These are phyloP conservation scores for Thryonomys swinderianus DNA, from an alignment of 2,113 vertebrate genomes.

Conservation along the genomic window DNA sequence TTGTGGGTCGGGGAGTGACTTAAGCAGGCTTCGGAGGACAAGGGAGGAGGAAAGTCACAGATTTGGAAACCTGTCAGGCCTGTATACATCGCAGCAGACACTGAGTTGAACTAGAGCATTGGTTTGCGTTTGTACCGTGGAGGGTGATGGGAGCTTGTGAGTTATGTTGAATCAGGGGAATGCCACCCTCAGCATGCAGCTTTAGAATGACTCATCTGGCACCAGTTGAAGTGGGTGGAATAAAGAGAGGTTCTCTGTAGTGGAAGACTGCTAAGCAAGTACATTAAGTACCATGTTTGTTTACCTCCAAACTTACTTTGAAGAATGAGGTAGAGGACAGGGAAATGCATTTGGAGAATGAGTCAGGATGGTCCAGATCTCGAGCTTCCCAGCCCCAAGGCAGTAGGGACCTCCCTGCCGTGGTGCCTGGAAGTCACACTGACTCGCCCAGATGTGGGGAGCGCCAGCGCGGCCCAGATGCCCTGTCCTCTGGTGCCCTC, in stretches of 20 bases:
- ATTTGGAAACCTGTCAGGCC: neutral
- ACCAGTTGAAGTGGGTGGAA: neutral
- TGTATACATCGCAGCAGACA: neutral
- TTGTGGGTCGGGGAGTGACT: neutral
- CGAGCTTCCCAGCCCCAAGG: neutral
- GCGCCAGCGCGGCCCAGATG: neutral
- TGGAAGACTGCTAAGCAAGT: neutral
- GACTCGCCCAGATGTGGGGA: too few relatives aligned
- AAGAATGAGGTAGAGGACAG: neutral
- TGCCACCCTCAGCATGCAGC: neutral
- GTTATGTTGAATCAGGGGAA: neutral
- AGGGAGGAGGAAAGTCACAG: neutral
- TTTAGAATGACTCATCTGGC: neutral
- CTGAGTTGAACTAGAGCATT: neutral
- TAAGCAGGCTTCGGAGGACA: neutral
- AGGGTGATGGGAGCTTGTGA: neutral
- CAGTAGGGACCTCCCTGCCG: too few relatives aligned
- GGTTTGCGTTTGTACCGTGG: neutral
- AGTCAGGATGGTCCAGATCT: neutral
- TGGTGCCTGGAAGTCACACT: neutral
- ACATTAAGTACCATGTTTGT: too few relatives aligned
- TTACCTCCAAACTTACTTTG: neutral
- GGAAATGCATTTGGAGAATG: neutral
- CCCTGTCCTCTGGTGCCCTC: rapidly evolving
- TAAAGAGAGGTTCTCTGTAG: neutral